Conservation (phyloP, 2,113 vertebrate genomes). For the Arenaria interpres region DNA sequence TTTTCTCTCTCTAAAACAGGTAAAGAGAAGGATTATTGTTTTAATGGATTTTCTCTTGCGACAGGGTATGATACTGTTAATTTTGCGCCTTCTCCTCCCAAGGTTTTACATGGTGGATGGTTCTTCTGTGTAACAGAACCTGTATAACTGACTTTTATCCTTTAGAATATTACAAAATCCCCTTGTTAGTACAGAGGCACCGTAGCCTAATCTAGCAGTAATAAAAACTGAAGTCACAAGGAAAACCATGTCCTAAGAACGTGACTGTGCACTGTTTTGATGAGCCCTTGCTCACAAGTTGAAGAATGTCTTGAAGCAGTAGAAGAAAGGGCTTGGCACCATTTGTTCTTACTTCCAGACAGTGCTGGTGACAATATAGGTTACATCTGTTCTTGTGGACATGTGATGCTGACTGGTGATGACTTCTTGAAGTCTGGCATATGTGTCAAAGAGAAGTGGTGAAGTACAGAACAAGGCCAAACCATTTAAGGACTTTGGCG, state of each 20-base stretch:
- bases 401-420: background rate
- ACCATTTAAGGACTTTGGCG: background rate
- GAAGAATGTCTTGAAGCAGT: background rate
- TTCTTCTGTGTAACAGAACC: background rate
- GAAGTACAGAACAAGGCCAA: constrained; percentile 3
- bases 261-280: background rate
- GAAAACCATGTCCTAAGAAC: background rate
- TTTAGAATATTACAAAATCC: background rate
- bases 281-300: background rate
- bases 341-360: background rate
- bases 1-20: background rate
- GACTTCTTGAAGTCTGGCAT: constrained; percentile 23
- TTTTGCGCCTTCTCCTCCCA: background rate
- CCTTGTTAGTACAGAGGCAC: background rate
- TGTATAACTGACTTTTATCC: background rate
- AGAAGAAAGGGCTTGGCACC: background rate
- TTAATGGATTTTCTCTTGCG: background rate
- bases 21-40: background rate
- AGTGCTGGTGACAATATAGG: background rate
- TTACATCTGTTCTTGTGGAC: constrained; percentile 10
- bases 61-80: background rate
- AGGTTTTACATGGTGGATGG: background rate
- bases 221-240: background rate
- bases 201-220: background rate
- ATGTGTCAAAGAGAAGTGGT: background rate